A percentile compares a stretch with the other conserved stretches of the same genome.
phyloP scores from a whole-genome alignment of 1,140 invertebrate species.

The Dendroctonus valens region DNA sequence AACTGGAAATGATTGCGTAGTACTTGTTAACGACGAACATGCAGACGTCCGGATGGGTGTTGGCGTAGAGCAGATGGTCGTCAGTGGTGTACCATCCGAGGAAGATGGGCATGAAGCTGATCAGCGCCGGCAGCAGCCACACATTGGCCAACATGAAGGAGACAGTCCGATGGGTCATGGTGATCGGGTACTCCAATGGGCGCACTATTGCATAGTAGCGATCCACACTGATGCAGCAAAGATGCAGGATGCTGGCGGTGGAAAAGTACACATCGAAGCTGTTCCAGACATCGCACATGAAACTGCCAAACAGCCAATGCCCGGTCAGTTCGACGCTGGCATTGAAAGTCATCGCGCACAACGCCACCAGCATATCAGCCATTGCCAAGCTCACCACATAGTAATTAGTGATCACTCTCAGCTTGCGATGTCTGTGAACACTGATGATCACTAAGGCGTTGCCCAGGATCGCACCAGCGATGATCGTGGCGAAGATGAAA shows the following conservation, averaged over 20 bases:
- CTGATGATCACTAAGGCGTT: conserved; percentile 84
- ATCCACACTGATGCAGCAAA: conserved; percentile 94
- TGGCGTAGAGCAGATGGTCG: conserved; percentile 68
- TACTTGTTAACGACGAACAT: conserved; percentile 84
- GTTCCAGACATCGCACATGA: conserved; percentile 94
- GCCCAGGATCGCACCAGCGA: conserved; percentile 81
- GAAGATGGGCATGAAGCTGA: conserved; percentile 95
- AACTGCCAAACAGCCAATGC: conserved; percentile 82
- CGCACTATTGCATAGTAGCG: conserved; percentile 88
- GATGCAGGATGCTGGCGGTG: conserved; percentile 89
- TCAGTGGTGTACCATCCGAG: conserved; percentile 87
- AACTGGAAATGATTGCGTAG: conserved; percentile 88
- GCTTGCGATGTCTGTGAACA: conserved; percentile 67
- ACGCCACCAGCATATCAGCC: conserved; percentile 87
- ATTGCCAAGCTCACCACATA: conserved; percentile 92
- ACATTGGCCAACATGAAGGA: conserved; percentile 80
- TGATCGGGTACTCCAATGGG: conserved; percentile 84
- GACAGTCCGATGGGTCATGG: conserved; percentile 81
- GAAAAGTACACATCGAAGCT: conserved; percentile 94
- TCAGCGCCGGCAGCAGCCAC: conserved; percentile 87
- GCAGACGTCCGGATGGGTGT: conserved; percentile 74
- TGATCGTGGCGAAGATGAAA: conserved; percentile 77
- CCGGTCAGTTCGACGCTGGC: conserved; percentile 79
- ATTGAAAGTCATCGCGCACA: conserved; percentile 95
- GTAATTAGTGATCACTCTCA: conserved; percentile 89